These are phyloP conservation scores for Malurus melanocephalus DNA, from an alignment of 2,113 vertebrate genomes.

Conservation along the genomic window DNA sequence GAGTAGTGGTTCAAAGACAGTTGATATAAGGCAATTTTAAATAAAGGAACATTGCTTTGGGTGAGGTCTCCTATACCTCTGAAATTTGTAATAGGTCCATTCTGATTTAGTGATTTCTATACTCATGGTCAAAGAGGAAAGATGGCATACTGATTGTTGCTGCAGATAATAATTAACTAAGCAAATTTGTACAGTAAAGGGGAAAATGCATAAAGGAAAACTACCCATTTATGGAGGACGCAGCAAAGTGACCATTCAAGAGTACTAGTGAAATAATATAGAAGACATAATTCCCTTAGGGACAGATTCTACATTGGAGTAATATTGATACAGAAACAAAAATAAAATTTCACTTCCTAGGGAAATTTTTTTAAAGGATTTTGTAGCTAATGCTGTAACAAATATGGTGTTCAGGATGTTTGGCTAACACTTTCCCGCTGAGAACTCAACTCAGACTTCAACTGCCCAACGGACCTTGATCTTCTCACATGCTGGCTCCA, in stretches of 20 bases:
- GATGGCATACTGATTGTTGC: neutral
- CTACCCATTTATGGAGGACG: neutral
- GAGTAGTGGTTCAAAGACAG: neutral
- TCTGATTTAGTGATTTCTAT: neutral
- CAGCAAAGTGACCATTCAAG: neutral
- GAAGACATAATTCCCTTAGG: neutral
- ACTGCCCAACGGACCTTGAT: neutral
- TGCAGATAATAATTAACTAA: neutral
- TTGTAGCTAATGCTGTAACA: neutral
- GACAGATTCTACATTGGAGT: neutral
- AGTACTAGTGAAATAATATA: neutral
- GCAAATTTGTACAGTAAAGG: neutral
- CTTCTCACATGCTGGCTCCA: neutral
- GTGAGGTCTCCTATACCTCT: neutral
- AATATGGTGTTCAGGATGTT: neutral
- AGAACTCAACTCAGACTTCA: neutral
- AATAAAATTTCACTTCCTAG: neutral
- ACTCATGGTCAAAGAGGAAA: neutral
- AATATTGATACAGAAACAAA: neutral
- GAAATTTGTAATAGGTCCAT: neutral
- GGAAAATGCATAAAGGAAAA: neutral
- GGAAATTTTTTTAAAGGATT: fast-evolving
- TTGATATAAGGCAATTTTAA: neutral
- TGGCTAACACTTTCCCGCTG: neutral
- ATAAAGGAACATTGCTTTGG: neutral